phyloP scores from a whole-genome alignment of 2,797 vertebrate species.

The Macroramphosus scolopax region DNA sequence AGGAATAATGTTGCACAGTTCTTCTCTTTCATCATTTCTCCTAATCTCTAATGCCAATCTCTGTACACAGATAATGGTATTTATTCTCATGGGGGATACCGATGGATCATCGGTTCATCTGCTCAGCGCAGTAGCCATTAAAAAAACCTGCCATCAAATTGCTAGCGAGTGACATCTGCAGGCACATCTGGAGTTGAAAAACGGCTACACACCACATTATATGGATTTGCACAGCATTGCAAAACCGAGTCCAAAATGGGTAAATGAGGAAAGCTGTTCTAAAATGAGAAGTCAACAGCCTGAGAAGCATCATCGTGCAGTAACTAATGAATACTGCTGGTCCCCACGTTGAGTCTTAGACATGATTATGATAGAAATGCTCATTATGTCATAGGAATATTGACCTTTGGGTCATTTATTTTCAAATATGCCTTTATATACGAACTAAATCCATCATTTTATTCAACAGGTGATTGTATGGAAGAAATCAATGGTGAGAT shows the following conservation, averaged over 20 bases:
- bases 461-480: no score
- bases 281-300: conserved; percentile 37
- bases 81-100: conserved; percentile 37
- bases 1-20: neutral
- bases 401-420: no score
- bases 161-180: conserved; percentile 53
- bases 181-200: conserved; percentile 50
- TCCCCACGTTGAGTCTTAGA: no score
- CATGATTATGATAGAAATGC: no score
- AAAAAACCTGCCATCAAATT: conserved; percentile 53
- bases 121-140: conserved; percentile 36
- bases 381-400: no score
- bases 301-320: conserved; percentile 32
- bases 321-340: conserved; percentile 24
- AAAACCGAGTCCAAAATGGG: conserved; percentile 19
- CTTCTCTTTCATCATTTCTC: neutral
- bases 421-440: no score
- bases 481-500: no score
- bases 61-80: conserved; percentile 35
- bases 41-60: conserved; percentile 24
- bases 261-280: conserved; percentile 31
- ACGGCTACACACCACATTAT: conserved; percentile 16
- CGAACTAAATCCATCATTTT: no score
- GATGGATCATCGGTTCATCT: conserved; percentile 38
- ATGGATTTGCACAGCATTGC: conserved; percentile 25